Percentiles rank a stretch among this genome's conserved stretches.
Evolutionary conservation across 2,113 vertebrate genomes (phyloP).

Genomic region (human (Homo sapiens)): DNA sequence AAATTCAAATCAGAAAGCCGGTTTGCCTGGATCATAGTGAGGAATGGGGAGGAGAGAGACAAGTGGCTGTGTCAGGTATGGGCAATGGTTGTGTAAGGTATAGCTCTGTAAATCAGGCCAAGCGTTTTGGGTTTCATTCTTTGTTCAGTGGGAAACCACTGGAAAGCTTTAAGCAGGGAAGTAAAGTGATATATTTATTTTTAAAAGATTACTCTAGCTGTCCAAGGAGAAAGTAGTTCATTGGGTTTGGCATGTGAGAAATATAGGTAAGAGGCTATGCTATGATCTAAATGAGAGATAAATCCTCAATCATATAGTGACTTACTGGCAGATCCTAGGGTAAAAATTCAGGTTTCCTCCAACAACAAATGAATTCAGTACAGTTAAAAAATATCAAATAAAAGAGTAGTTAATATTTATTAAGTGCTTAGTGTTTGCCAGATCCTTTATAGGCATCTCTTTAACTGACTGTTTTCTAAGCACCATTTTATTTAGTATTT

Average conservation of each 20-base stretch:
- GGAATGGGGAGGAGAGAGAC: neutral
- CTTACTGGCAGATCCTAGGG: neutral
- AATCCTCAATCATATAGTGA: neutral
- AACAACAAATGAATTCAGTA: neutral
- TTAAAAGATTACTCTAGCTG: neutral
- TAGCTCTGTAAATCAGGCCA: neutral
- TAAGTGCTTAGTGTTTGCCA: neutral
- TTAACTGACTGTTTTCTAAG: neutral
- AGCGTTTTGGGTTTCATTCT: neutral
- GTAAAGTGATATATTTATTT: neutral
- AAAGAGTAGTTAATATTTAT: neutral
- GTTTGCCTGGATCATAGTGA: neutral
- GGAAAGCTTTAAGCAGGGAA: neutral
- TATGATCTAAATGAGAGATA: neutral
- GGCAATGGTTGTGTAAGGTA: accelerated
- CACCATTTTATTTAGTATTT: neutral
- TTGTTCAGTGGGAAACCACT: neutral
- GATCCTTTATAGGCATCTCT: neutral
- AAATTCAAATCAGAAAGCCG: neutral
- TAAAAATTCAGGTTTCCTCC: neutral
- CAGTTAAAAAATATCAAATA: neutral
- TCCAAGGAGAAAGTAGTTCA: neutral
- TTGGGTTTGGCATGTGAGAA: neutral
- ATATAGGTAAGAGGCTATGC: neutral
- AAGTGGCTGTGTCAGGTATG: neutral